Evolutionary conservation across 2,113 vertebrate species (phyloP), one percentile per base, ranked within the genome.

Genomic region (Pachypanchax playfairii): DNA sequence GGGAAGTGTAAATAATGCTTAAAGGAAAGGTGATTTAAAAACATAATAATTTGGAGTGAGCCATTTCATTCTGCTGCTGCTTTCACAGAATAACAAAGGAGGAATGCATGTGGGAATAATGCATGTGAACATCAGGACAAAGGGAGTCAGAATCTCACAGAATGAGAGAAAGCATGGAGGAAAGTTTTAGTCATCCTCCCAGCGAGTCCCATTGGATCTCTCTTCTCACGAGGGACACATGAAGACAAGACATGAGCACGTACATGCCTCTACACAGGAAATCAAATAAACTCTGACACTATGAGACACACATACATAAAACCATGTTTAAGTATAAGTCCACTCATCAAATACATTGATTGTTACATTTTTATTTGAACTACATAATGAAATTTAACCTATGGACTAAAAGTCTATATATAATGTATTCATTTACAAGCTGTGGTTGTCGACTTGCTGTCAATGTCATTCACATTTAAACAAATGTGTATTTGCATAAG

Each of bases 151-250:
- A 60, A 31, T 73, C 64, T 84, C 77, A 39, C 48, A 50, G 72
- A 72, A 49, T 51, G 28, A 54, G 70, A 64, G 70, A 47, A 26
- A 25, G 7, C 48, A 42, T 22, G 56, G 72, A 12, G 39, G 50
- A 66, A 64, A 31, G 49, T 77, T 18, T 42, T 74, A 74, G 53
- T 73, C 63, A 70, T 84, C 52, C 44, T 63, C 60, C 49, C 57
- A 43, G 77, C 24, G 36, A 70, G 71, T 78, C 67, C 77, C 61
- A 50, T 21, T 51, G 20, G 67, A 52, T 14, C 18, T 12, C 44
- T 39, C 36, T 46, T 53, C 43, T 25, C 71, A 52, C 42, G 0
- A 18, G 59, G 62, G 66, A 76, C 25, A 43, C 39, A 47, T 5
- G 6, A 51, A 58, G 29, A 42, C 33, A 33, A 49, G n/a, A 59